phyloP scores from a whole-genome alignment of 2,113 vertebrate genomes.

The Glaucidium brasilianum region DNA sequence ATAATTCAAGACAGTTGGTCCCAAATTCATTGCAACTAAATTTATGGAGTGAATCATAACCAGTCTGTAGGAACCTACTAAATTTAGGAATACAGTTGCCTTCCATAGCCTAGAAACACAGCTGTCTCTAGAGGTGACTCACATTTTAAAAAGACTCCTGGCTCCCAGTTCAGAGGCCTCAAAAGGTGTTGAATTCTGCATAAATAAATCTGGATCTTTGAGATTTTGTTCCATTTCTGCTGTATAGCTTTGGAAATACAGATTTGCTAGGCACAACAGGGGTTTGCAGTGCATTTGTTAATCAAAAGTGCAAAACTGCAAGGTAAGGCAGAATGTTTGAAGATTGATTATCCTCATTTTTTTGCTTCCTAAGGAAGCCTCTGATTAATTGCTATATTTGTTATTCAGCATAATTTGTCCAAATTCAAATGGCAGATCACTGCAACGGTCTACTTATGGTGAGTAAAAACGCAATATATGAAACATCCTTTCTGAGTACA shows the following conservation, averaged over 20 bases:
- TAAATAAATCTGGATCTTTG: not conserved
- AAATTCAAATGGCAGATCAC: slow-evolving; percentile 22
- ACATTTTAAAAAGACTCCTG: not conserved
- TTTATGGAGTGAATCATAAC: not conserved
- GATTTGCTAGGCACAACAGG: not conserved
- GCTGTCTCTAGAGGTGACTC: not conserved
- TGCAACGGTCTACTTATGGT: not conserved
- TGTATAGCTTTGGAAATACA: not conserved
- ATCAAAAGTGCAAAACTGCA: slow-evolving; percentile 34
- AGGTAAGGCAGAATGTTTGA: not conserved
- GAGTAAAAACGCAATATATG: not conserved
- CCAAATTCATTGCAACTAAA: not conserved
- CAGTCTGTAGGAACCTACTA: not conserved
- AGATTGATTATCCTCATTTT: slow-evolving; percentile 38
- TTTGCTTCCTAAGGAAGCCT: slow-evolving; percentile 27
- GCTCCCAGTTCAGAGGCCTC: not conserved
- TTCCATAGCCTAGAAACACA: not conserved
- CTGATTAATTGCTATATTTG: slow-evolving; percentile 41
- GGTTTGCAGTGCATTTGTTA: not conserved
- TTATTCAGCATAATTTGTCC: slow-evolving; percentile 19
- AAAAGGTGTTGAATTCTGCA: not conserved
- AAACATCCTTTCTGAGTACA: not conserved
- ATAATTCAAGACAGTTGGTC: not conserved
- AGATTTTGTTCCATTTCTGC: not conserved
- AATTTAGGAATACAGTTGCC: not conserved